Percentiles rank a stretch among this genome's conserved stretches.
phyloP scores from a whole-genome alignment of 2,797 vertebrate genomes.

The Crenichthys baileyi region DNA sequence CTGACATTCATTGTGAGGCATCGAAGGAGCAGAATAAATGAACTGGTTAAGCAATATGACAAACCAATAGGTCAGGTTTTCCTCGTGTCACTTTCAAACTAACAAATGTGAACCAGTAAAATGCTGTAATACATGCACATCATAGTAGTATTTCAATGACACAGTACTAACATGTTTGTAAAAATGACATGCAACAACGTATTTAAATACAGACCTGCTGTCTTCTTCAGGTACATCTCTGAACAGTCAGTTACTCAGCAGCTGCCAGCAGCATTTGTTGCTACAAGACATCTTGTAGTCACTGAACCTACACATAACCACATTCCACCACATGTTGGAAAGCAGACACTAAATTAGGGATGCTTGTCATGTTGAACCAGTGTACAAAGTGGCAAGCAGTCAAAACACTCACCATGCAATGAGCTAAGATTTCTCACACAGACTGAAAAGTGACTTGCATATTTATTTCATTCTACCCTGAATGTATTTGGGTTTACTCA shows the following conservation, averaged over 20 bases:
- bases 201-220: not conserved
- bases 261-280: not conserved
- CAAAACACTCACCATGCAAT: not conserved
- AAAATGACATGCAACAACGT: not conserved
- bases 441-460: not conserved
- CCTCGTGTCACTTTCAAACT: not conserved
- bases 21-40: not conserved
- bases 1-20: not conserved
- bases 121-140: not conserved
- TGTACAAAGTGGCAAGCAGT: not conserved
- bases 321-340: not conserved
- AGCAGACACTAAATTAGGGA: not conserved
- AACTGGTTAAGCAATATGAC: not conserved
- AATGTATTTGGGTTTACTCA: not conserved
- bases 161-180: not conserved
- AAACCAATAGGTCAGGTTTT: not conserved
- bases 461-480: not conserved
- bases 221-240: not conserved
- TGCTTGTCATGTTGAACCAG: slow-evolving; percentile 1
- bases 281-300: not conserved
- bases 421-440: not conserved
- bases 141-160: not conserved
- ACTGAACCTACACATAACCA: not conserved
- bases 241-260: not conserved
- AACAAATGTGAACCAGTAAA: not conserved